Evolutionary conservation across 2,888 invertebrate species (phyloP).

Genomic region (Rhamnusium bicolor): DNA sequence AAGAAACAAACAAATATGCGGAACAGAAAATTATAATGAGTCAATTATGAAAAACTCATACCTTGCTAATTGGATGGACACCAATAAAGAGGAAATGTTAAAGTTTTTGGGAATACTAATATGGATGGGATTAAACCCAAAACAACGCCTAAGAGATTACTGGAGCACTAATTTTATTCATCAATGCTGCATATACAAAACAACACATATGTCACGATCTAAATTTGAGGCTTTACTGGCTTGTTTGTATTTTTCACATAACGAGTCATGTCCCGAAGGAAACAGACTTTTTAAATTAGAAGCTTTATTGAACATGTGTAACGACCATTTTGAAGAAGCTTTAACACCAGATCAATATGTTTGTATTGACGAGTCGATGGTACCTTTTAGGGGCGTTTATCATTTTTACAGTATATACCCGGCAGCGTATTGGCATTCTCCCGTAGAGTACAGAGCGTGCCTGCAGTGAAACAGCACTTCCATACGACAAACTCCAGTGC

Average conservation of each 20-base stretch:
- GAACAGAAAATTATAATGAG: slow-evolving; percentile 37
- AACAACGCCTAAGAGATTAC: slow-evolving; percentile 40
- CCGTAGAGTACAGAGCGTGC: too few species aligned
- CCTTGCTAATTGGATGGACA: slow-evolving; percentile 30
- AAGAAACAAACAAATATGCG: slow-evolving; percentile 37
- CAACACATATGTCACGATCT: slow-evolving; percentile 30
- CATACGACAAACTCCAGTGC: too few species aligned
- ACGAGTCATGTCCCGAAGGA: slow-evolving; percentile 33
- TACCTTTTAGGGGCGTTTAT: slow-evolving; percentile 57
- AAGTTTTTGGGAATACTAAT: slow-evolving; percentile 45
- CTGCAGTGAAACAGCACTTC: too few species aligned
- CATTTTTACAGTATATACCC: slow-evolving; percentile 48
- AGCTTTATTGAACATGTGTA: slow-evolving; percentile 41
- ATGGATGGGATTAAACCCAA: slow-evolving; percentile 49
- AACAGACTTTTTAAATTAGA: slow-evolving; percentile 42
- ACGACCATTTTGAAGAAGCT: slow-evolving; percentile 48
- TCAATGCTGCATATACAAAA: slow-evolving; percentile 12
- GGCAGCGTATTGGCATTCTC: too few species aligned
- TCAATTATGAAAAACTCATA: slow-evolving; percentile 10
- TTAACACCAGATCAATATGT: slow-evolving; percentile 49
- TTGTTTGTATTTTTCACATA: slow-evolving; percentile 46
- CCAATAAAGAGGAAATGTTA: slow-evolving; percentile 38
- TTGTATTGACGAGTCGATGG: slow-evolving; percentile 56
- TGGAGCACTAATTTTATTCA: slow-evolving; percentile 27
- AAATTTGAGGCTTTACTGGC: slow-evolving; percentile 34